Evolutionary conservation across 1,140 invertebrate genomes (phyloP).

Genomic region (Acromyrmex heyeri): DNA sequence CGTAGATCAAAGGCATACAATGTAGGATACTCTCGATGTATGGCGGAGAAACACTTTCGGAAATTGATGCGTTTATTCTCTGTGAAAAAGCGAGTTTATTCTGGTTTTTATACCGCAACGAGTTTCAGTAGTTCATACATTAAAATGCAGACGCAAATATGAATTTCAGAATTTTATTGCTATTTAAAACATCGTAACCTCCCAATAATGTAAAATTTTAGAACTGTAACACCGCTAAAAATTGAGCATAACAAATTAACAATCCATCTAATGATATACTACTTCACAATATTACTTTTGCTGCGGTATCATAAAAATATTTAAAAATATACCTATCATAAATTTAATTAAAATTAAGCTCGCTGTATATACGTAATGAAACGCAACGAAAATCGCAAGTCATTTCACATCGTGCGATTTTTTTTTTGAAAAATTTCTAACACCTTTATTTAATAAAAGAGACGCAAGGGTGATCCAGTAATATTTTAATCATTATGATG

Average conservation of each 20-base stretch:
- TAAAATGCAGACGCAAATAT: background rate
- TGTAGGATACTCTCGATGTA: background rate
- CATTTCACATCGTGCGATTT: background rate
- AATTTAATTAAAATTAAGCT: conserved; percentile 34
- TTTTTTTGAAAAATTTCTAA: background rate
- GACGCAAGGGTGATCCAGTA: background rate
- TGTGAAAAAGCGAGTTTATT: conserved; percentile 29
- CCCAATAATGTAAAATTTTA: conserved; percentile 7
- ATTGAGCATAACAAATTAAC: background rate
- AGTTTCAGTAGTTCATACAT: background rate
- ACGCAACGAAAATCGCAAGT: background rate
- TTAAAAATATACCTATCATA: conserved; percentile 26
- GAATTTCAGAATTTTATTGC: background rate
- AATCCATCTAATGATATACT: conserved; percentile 14
- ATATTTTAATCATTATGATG: conserved; percentile 44
- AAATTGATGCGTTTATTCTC: conserved; percentile 32
- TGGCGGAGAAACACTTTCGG: background rate
- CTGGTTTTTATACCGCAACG: background rate
- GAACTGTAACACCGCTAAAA: conserved; percentile 14
- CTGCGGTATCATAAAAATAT: background rate
- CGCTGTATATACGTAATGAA: background rate
- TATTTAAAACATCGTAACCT: background rate
- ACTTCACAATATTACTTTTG: background rate
- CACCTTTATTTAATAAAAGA: background rate
- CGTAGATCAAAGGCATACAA: conserved; percentile 66